These are phyloP conservation scores for Montipora sp. DNA, from an alignment of 64 coral and sea anemone genomes.

Conservation along the genomic window DNA sequence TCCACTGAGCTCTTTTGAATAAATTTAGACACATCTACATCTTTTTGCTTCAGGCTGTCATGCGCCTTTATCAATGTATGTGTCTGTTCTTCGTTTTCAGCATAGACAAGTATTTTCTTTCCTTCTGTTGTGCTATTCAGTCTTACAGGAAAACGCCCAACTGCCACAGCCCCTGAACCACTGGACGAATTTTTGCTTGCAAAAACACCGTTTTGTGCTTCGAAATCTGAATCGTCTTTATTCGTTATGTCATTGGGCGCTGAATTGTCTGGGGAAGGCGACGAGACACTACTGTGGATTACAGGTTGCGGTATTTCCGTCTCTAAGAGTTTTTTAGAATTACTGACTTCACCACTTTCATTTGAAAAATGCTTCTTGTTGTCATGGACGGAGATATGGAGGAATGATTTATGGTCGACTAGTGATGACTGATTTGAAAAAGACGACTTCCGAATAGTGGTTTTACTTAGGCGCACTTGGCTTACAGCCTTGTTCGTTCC, in stretches of 20 bases:
- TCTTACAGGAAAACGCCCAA: background rate
- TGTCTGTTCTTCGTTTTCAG: background rate
- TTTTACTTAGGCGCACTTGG: background rate
- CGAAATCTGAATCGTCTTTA: background rate
- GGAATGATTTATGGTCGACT: background rate
- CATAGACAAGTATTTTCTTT: background rate
- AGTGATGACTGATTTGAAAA: background rate
- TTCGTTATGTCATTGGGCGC: background rate
- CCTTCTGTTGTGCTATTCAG: too few species aligned
- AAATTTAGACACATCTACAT: background rate
- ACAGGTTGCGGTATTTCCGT: background rate
- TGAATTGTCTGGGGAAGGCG: background rate
- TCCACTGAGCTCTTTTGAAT: background rate
- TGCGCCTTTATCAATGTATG: background rate
- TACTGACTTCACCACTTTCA: background rate
- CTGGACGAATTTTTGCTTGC: background rate
- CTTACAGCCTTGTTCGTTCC: background rate
- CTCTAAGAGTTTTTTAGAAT: background rate
- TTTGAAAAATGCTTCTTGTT: background rate
- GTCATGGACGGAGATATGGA: background rate
- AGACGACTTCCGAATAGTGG: background rate
- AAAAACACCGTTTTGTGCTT: background rate
- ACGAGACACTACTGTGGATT: background rate
- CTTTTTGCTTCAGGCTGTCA: background rate
- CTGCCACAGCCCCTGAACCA: background rate